A percentile compares a stretch with the other conserved stretches of the same genome.
These are phyloP conservation scores for Solea solea DNA, from an alignment of 2,113 vertebrate genomes.

Conservation along the genomic window DNA sequence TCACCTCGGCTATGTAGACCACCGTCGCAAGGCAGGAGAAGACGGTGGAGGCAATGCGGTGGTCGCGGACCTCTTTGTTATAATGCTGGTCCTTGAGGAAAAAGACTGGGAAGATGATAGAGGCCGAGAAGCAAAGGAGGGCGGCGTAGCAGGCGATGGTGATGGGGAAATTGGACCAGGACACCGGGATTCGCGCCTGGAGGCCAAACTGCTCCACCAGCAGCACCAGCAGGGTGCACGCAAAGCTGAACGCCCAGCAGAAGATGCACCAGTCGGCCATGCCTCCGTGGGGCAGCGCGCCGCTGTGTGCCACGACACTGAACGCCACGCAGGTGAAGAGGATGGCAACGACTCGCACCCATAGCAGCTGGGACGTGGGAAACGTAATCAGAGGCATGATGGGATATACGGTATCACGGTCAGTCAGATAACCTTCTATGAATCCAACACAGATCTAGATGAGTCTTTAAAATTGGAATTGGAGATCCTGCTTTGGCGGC, in stretches of 20 bases:
- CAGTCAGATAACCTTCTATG: not conserved
- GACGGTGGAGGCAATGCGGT: conserved; percentile 81
- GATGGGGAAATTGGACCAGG: conserved; percentile 89
- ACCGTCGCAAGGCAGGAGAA: conserved; percentile 85
- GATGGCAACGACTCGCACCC: conserved; percentile 82
- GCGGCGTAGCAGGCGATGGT: conserved; percentile 83
- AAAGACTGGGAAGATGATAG: conserved; percentile 83
- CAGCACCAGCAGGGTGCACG: conserved; percentile 82
- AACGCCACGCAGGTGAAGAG: conserved; percentile 86
- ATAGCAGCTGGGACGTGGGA: conserved; percentile 75
- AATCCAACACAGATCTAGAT: fast-evolving
- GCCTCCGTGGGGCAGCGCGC: fast-evolving
- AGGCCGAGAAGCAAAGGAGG: conserved; percentile 86
- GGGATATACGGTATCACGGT: not conserved
- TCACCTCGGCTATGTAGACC: conserved; percentile 84
- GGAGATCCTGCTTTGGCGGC: not conserved
- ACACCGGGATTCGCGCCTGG: conserved; percentile 80
- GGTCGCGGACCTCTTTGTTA: not conserved
- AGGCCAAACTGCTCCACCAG: conserved; percentile 81
- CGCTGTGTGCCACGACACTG: conserved; percentile 64
- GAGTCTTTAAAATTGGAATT: not conserved
- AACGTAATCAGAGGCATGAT: conserved; percentile 76
- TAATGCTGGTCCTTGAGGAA: conserved; percentile 42
- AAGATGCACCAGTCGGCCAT: conserved; percentile 86
- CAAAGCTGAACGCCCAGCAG: conserved; percentile 88